phyloP scores from a whole-genome alignment of 2,113 vertebrate genomes.

The Melanotaenia duboulayi region DNA sequence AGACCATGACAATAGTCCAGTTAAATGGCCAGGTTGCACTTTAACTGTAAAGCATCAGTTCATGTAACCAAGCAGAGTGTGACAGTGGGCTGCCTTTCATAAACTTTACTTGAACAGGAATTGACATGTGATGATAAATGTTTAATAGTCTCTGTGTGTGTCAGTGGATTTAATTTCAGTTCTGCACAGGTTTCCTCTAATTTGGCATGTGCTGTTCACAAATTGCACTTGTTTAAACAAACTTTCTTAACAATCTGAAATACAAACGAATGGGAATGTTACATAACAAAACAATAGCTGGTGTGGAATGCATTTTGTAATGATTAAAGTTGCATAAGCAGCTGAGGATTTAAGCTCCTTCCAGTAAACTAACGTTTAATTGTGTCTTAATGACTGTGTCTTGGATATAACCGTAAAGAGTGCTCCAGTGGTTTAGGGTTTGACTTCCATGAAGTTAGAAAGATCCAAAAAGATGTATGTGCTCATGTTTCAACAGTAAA shows the following conservation, averaged over 20 bases:
- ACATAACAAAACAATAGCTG: not conserved
- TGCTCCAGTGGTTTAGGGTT: not conserved
- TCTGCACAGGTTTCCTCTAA: slow-evolving; percentile 4
- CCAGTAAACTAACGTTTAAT: not conserved
- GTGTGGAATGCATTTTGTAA: not conserved
- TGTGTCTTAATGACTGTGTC: no score
- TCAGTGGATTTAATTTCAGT: slow-evolving; percentile 4
- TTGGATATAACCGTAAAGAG: not conserved
- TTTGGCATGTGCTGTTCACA: slow-evolving; percentile 1
- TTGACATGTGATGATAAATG: not conserved
- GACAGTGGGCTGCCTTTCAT: not conserved
- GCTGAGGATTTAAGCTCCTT: not conserved
- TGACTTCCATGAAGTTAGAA: not conserved
- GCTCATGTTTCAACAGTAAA: not conserved
- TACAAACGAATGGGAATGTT: not conserved
- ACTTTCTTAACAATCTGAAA: not conserved
- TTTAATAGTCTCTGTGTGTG: not conserved
- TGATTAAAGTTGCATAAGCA: slow-evolving; percentile 5
- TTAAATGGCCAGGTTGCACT: no score
- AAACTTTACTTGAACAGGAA: not conserved
- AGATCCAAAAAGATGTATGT: not conserved
- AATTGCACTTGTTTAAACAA: not conserved
- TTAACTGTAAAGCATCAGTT: no score
- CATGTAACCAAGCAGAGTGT: no score
- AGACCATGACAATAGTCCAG: no score